These are phyloP conservation scores for Neelides folsomi DNA, from an alignment of 2,888 invertebrate species.

Conservation along the genomic window DNA sequence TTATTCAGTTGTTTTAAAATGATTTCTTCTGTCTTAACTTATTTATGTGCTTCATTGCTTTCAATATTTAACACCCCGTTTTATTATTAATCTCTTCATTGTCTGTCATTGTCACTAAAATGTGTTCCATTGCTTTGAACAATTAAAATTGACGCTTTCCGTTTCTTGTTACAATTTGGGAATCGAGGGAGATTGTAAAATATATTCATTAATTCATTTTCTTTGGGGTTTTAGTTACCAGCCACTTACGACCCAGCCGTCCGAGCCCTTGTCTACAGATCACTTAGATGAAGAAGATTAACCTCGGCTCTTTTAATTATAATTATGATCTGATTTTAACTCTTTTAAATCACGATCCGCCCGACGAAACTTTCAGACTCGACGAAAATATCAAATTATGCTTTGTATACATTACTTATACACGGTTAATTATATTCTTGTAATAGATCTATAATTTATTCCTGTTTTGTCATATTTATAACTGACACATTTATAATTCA, in stretches of 20 bases:
- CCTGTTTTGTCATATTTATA: no score
- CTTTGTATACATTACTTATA: no score
- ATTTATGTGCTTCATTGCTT: no score
- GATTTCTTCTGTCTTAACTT: no score
- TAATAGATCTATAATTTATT: no score
- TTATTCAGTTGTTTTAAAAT: no score
- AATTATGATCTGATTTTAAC: not conserved
- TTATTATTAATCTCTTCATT: not conserved
- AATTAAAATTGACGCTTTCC: not conserved
- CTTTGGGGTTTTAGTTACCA: conserved; percentile 36
- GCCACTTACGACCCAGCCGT: conserved; percentile 37
- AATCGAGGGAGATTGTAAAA: not conserved
- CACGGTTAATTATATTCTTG: no score
- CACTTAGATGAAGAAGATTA: conserved; percentile 34
- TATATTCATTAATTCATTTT: conserved; percentile 1
- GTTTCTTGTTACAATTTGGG: not conserved
- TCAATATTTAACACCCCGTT: not conserved
- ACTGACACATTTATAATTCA: no score
- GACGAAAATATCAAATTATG: no score
- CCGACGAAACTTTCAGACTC: no score
- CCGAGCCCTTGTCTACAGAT: conserved; percentile 38
- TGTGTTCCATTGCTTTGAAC: not conserved
- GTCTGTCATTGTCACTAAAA: not conserved
- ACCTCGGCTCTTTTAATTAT: not conserved
- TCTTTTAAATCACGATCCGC: no score